phyloP scores from a whole-genome alignment of 2,888 invertebrate genomes.

The Rhimphoctona megacephalus region DNA sequence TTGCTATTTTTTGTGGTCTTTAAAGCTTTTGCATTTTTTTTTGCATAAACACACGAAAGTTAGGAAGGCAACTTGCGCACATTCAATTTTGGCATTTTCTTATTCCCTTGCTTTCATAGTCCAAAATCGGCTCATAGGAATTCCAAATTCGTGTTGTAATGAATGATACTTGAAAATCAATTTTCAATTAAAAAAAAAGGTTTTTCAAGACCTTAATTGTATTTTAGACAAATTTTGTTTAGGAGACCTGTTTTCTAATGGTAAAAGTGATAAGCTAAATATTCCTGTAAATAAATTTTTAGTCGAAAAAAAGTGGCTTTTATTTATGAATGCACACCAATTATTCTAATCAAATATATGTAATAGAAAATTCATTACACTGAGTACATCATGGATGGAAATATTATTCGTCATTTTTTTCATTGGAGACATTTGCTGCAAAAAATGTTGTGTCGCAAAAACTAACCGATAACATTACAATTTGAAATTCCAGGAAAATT shows the following conservation, averaged over 20 bases:
- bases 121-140: too few species aligned
- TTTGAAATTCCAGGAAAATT: neutral
- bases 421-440: neutral
- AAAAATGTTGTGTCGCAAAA: neutral
- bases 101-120: too few species aligned
- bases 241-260: neutral
- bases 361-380: too few species aligned
- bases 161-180: neutral
- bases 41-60: neutral
- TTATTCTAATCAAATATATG: too few species aligned
- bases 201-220: neutral
- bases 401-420: neutral
- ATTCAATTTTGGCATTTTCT: neutral
- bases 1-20: neutral
- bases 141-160: neutral
- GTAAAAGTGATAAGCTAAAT: neutral
- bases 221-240: neutral
- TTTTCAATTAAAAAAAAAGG: neutral
- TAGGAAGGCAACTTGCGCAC: neutral
- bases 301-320: neutral
- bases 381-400: neutral
- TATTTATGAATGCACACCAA: too few species aligned
- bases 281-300: neutral
- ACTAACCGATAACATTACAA: neutral
- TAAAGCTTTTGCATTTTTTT: neutral